Base-by-base conservation (phyloP, 2,113 vertebrate species). In the Dendrocopos noguchii region DNA sequence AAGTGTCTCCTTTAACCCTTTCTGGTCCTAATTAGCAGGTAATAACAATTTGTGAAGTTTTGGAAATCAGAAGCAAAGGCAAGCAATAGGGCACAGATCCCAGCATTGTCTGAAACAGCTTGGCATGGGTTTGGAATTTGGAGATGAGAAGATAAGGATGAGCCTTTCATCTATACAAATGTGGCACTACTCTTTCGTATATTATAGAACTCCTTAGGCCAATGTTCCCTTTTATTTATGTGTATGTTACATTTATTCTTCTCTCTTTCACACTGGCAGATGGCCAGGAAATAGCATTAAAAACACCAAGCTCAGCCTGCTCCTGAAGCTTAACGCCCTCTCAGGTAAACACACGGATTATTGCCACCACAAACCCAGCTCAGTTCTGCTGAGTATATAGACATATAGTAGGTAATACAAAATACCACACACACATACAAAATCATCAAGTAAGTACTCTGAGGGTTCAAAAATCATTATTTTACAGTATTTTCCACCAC, bases 51-150 rank as follows among this genome's bases (percentile, higher is more conserved):
- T 73, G 10, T 27, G 15, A 64, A 59, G 13, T 12, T 80, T 33
- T 55, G 31, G 39, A 92, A 83, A 87, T 46, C 76, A 39, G 7
- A 80, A 61, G 46, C 31, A 82, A 63, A 82, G 27, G 9, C 5
- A 60, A 63, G 10, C 6, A 44, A 18, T 6, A n/a, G 33, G 59
- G 29, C 24, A 64, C 13, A 33, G 74, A 82, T 42, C 0, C 0
- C 39, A 60, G 47, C 13, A 29, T 3, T 36, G 29, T 22, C 52
- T 68, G 61, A 65, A 91, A 61, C 9, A 80, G 28, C 6, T 31
- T 56, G 39, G 13, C 21, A 46, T 15, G 25, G 90, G 33, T 42
- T 1, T 63, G 53, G 39, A 80, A 65, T 29, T 5, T 66, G 56
- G 33, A 80, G 52, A 60, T 64, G 15, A 64, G 42, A 83, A 59